These are phyloP conservation scores for Aplysina aerophoba DNA, from an alignment of 37 sponge, comb jelly and placozoan species.

Conservation along the genomic window DNA sequence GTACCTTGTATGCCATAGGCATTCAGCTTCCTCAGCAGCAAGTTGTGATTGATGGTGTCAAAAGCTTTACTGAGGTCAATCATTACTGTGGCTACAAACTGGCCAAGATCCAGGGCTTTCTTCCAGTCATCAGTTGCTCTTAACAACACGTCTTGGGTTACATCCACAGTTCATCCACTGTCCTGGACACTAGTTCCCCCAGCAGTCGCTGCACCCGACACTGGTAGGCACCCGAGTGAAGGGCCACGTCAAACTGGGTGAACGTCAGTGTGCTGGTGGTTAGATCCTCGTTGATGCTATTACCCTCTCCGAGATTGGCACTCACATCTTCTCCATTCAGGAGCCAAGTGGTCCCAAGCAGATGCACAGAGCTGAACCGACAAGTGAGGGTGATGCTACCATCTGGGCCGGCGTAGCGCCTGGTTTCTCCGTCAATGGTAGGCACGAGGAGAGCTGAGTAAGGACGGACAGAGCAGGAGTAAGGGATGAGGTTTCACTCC, in stretches of 20 bases:
- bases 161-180: too few species aligned
- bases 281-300: not conserved
- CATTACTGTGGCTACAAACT: conserved; percentile 35
- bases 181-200: not conserved
- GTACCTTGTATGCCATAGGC: not conserved
- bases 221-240: conserved; percentile 6
- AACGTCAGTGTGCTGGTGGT: not conserved
- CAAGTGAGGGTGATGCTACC: not conserved
- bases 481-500: too few species aligned
- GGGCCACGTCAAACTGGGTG: not conserved
- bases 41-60: conserved; percentile 43
- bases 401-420: conserved; percentile 1
- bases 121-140: conserved; percentile 34
- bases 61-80: conserved; percentile 48
- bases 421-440: not conserved
- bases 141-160: conserved; percentile 53
- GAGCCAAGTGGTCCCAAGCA: not conserved
- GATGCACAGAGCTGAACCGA: not conserved
- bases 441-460: not conserved
- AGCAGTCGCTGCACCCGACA: not conserved
- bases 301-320: not conserved
- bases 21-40: too few species aligned
- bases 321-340: not conserved
- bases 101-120: conserved; percentile 25
- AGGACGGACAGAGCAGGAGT: not conserved